These are phyloP conservation scores for Mus spretus DNA, from an alignment of 2,797 vertebrate genomes.

Conservation along the genomic window DNA sequence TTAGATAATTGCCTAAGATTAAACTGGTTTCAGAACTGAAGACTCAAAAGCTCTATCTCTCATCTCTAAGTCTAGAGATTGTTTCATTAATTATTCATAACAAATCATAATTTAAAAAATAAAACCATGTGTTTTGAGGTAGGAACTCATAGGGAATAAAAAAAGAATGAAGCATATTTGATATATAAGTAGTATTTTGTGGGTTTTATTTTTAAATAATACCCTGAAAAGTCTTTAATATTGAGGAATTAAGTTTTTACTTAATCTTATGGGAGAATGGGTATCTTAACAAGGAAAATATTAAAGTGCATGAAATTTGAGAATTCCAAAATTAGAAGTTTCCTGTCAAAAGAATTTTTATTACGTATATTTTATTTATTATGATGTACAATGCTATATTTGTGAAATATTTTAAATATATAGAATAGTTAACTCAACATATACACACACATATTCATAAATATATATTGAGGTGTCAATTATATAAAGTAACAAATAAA, in stretches of 20 bases:
- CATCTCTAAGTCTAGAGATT: neutral
- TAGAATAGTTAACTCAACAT: neutral
- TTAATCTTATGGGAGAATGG: neutral
- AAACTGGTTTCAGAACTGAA: neutral
- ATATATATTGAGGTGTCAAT: neutral
- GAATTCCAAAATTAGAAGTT: neutral
- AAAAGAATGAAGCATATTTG: neutral
- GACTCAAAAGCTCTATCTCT: neutral
- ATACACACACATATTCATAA: neutral
- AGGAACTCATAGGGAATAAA: neutral
- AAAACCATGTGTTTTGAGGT: neutral
- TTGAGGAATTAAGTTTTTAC: neutral
- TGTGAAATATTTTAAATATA: neutral
- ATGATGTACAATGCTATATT: neutral
- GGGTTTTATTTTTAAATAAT: neutral
- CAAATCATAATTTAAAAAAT: neutral
- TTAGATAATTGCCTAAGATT: neutral
- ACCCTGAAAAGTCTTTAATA: neutral
- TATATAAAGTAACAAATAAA: neutral
- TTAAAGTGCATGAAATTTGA: neutral
- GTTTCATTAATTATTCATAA: conserved; percentile 35
- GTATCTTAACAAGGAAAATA: neutral
- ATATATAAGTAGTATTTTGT: neutral
- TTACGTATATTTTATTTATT: neutral
- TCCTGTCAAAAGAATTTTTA: neutral